Base-by-base conservation (phyloP, 2,797 vertebrate species). In the Novumbra hubbsi region DNA sequence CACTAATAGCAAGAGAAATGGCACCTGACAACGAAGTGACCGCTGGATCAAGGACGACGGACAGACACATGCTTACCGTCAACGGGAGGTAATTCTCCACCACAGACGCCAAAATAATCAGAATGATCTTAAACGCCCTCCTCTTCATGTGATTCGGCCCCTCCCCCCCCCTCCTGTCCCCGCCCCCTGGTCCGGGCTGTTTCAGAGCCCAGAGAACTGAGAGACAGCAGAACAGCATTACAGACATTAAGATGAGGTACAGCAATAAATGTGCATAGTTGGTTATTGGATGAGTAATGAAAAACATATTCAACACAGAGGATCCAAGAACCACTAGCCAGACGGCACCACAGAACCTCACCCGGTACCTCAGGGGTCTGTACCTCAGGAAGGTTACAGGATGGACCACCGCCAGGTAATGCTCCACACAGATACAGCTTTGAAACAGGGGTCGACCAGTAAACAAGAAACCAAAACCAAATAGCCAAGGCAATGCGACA, bases 381-480 rank as follows among this genome's bases (percentile, higher is more conserved):
- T 68, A 72, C 45, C 68, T 80, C 3, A 75, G 72, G 17, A 72
- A 77, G 62, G 28, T 17, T 12, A 75, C 21, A n/a, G 76, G 79
- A 9, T 67, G 67, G 21, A 78, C 68, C 57, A 77, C 75, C 0
- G 75, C 73, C 67, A 80, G 11, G 70, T 80, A 78, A 19, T 49
- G 50, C 68, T 78, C 76, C 28, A 78, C 15, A 67, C 80, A 81
- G 30, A 78, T 19, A 17, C 62, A 71, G 50, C 66, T 70, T 34
- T 81, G 76, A n/a, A 81, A 71, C 30, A 74, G 49, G 8, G 76
- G 27, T 17, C 62, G 68, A 19, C 27, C 68, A 12, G 6, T 5
- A 2, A 8, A 4, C 27, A 28, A 8, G 8, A 70, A 16, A 50
- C 38, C 8, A 21, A 21, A 11, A 8, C n/a, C n/a, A 62, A 62